Base-by-base conservation (phyloP, 2,797 vertebrate species). In the Scolopax bukidnonensis region DNA sequence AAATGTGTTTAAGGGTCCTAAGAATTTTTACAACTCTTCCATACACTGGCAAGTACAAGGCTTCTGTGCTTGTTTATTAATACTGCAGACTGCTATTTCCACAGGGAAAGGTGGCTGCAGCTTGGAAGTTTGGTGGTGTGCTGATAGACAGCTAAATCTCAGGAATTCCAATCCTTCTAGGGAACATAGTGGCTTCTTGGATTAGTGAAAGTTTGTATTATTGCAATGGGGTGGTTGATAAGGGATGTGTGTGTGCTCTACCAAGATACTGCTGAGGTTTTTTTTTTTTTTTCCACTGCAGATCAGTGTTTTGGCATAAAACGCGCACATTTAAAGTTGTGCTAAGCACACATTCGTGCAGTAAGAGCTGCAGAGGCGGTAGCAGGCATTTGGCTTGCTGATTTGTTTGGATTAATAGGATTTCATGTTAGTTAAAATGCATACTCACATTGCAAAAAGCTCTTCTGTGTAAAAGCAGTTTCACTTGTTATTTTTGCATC, bases 341-440 rank as follows among this genome's bases (percentile, higher is more conserved):
- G 65, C 76, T 90, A 81, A 90, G 83, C 80, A 76, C 90, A 70
- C 51, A 16, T 90, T 91, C 67, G 87, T 93, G 80, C 95, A 90
- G 77, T 73, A 82, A 82, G 88, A 82, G 70, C 84, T 91, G 86
- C 83, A 96, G 93, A 95, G 90, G 93, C 63, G n/a, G 94, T 95
- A 95, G 73, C 88, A 93, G 88, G 77, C 92, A 91, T 90, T 95
- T 90, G 88, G 92, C 88, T 95, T 94, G 77, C 93, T 82, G 65
- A 84, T 93, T 94, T 96, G 77, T 94, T 97, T 93, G 80, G 70
- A 88, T 95, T 94, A 95, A 86, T 94, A 81, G 70, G 63, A 68
- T 96, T 96, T 94, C 6, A 43, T 30, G 21, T 69, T 69, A 76
- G 92, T 86, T 92, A 89, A 94, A 90, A 87, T 65, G 91, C 75